These are phyloP conservation scores for Panthera tigris DNA, from an alignment of 2,113 vertebrate genomes.

Conservation along the genomic window DNA sequence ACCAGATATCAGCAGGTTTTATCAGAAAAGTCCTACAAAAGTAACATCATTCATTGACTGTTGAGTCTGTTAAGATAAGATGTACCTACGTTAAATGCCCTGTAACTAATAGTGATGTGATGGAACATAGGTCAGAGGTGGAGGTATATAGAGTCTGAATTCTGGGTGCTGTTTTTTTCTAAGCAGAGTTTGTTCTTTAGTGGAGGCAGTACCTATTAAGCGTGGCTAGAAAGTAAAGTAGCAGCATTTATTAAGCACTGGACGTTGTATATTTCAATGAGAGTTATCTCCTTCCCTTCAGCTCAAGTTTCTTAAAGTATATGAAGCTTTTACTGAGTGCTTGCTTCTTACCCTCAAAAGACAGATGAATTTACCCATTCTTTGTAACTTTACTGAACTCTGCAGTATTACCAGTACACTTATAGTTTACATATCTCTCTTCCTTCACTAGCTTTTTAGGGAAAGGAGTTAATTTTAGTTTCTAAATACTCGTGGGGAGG, in stretches of 20 bases:
- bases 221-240: neutral
- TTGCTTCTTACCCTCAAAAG: neutral
- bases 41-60: neutral
- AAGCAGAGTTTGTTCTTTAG: neutral
- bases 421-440: neutral
- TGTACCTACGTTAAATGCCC: neutral
- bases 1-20: neutral
- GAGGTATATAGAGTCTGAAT: neutral
- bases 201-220: neutral
- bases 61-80: neutral
- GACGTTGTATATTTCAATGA: neutral
- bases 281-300: neutral
- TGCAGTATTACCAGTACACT: neutral
- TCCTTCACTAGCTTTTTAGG: neutral
- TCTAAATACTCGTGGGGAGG: neutral
- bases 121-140: neutral
- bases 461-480: neutral
- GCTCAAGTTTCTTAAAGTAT: neutral
- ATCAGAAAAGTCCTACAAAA: neutral
- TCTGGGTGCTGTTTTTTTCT: neutral
- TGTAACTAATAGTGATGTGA: neutral
- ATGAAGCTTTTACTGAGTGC: neutral
- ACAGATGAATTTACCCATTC: neutral
- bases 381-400: neutral
- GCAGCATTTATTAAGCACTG: neutral